Percentiles rank a stretch among this genome's conserved stretches.
These are phyloP conservation scores for Sebastes hopkinsi DNA, from an alignment of 2,797 vertebrate species.

Conservation along the genomic window DNA sequence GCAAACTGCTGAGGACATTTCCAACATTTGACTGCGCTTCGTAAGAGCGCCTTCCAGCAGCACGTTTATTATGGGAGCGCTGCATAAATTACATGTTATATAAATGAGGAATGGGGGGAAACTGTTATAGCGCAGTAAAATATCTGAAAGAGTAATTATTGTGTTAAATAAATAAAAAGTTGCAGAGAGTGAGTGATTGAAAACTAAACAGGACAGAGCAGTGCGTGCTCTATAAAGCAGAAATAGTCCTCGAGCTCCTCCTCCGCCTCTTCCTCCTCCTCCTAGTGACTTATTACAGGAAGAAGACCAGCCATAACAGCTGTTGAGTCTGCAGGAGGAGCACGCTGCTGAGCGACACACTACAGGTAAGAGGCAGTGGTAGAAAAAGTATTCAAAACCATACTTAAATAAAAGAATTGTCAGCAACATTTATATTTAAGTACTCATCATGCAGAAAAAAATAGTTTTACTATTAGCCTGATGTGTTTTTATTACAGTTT, in stretches of 20 bases:
- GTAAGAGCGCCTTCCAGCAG: neutral
- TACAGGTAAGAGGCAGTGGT: neutral
- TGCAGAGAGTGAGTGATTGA: neutral
- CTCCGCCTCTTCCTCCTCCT: slow-evolving; percentile 3
- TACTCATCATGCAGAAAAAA: neutral
- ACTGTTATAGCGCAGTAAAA: neutral
- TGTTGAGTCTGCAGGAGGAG: accelerated
- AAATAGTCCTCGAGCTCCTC: slow-evolving; percentile 7
- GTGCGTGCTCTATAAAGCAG: neutral
- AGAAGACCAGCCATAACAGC: neutral
- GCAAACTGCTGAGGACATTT: slow-evolving; percentile 13
- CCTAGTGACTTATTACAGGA: neutral
- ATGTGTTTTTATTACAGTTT: too few relatives aligned
- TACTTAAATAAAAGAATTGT: neutral
- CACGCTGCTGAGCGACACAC: neutral
- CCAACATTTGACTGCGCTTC: neutral
- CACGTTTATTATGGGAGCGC: accelerated
- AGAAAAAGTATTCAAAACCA: neutral
- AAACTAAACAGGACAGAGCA: neutral
- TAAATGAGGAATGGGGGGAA: neutral
- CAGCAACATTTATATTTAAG: neutral
- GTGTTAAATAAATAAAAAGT: accelerated
- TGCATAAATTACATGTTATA: neutral
- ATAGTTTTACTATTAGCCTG: neutral
- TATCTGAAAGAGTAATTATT: accelerated